Base-by-base conservation (phyloP, 2,113 vertebrate species). In the Myrmecophaga tridactyla region DNA sequence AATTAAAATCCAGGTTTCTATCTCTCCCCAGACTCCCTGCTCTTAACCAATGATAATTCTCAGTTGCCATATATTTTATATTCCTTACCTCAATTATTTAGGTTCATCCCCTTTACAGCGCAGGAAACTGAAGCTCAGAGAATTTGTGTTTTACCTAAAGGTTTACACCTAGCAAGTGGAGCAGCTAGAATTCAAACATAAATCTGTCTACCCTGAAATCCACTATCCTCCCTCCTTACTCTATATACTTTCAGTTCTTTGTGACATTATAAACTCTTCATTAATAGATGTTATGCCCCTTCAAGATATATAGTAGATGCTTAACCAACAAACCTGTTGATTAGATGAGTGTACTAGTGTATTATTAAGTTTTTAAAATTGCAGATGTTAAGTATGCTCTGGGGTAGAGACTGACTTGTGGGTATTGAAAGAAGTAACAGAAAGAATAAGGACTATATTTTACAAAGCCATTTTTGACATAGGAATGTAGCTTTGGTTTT, bases 401-500 rank as follows among this genome's bases (percentile, higher is more conserved):
- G 3, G 90, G 82, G 15, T 39, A 94, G 34, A 95, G 11, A 77
- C n/a, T 27, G n/a, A 17, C 85, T 43, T 94, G 53, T 90, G 17
- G 48, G 6, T 4, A 86, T 78, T 81, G 39, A 8, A 20, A 25
- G 53, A 73, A 90, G 27, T 56, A 23, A 39, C 6, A 69, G 15
- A 80, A 72, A 63, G 63, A 23, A 46, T 76, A 87, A 29, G 21
- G 29, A 31, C 21, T 36, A 0, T 62, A 51, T 87, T 95, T 85
- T 78, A 56, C 31, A 17, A 94, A 84, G 11, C 6, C 18, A 73
- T 86, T 93, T 96, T 94, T 95, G 31, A 65, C 36, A n/a, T 58
- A 53, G 18, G n/a, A 34, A 67, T 72, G 17, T 56, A 81, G 25
- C 51, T 78, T 85, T 60, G 29, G 23, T 65, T 76, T 92, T 88